A percentile compares a stretch with the other conserved stretches of the same genome.
Evolutionary conservation across 2,113 vertebrate genomes (phyloP).

Genomic region (Strix aluco): DNA sequence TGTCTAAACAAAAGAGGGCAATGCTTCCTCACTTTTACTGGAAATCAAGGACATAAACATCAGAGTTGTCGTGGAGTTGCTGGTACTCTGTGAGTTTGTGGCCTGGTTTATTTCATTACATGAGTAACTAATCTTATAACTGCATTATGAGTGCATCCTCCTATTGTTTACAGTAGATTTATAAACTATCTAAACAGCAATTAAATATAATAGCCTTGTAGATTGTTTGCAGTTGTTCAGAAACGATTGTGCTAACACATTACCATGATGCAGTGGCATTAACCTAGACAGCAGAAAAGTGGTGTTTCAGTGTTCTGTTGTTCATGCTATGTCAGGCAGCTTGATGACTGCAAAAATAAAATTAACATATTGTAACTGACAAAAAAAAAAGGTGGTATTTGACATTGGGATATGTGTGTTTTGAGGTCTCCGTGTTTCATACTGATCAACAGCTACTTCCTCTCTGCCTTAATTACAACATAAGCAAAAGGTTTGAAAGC

Average conservation of each 20-base stretch:
- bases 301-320: not conserved
- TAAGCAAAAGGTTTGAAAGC: not conserved
- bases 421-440: not conserved
- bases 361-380: not conserved
- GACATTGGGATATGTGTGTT: not conserved
- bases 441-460: not conserved
- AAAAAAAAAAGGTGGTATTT: not conserved
- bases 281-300: not conserved
- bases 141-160: not conserved
- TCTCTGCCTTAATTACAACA: not conserved
- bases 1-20: not conserved
- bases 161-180: constrained; percentile 42
- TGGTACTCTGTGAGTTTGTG: not conserved
- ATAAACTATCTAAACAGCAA: constrained; percentile 46
- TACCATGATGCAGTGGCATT: not conserved
- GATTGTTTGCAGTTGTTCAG: constrained; percentile 39
- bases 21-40: not conserved
- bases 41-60: constrained; percentile 27
- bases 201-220: constrained; percentile 48
- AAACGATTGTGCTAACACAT: not conserved
- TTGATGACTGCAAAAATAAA: not conserved
- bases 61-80: not conserved
- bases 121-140: constrained; percentile 18
- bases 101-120: not conserved
- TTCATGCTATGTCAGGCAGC: not conserved